These are phyloP conservation scores for Ascaphus truei DNA, from an alignment of 2,113 vertebrate species.

Conservation along the genomic window DNA sequence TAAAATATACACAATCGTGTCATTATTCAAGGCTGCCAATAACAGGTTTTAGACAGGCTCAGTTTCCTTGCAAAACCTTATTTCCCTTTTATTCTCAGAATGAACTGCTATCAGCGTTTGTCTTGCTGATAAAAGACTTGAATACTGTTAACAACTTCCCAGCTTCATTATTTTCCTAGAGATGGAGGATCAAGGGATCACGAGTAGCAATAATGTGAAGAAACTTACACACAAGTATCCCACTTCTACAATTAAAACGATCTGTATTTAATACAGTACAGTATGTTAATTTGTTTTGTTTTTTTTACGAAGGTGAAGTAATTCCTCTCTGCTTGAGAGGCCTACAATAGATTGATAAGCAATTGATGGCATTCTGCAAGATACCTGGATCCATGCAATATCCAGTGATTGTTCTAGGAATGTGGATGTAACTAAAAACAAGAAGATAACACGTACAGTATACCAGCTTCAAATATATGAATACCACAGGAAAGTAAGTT, in stretches of 20 bases:
- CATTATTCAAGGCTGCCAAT: slow-evolving; percentile 3
- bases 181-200: no score
- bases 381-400: no score
- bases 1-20: background rate
- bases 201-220: background rate
- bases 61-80: background rate
- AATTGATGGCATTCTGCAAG: background rate
- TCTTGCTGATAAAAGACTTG: background rate
- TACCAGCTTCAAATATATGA: no score
- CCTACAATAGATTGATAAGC: background rate
- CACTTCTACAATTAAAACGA: background rate
- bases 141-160: background rate
- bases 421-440: no score
- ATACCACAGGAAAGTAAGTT: no score
- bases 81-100: background rate
- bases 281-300: background rate
- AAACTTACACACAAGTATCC: no score
- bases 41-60: background rate
- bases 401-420: no score
- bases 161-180: background rate
- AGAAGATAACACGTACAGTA: no score
- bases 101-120: background rate
- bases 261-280: background rate
- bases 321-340: background rate
- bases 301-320: background rate